Conservation (phyloP, 2,113 vertebrate genomes). For the Tonatia bakeri region DNA sequence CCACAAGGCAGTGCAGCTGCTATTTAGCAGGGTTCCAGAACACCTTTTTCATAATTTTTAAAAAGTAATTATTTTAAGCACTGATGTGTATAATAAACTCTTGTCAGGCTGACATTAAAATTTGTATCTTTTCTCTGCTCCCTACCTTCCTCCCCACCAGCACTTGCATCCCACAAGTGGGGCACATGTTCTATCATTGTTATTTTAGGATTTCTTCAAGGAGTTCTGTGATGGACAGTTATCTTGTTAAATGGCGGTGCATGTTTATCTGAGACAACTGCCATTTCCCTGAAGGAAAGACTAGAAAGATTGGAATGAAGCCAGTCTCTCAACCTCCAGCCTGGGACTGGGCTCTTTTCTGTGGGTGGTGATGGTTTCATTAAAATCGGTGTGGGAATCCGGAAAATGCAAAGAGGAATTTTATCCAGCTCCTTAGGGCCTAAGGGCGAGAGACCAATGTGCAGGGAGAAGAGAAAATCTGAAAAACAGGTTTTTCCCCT, state of each 20-base stretch:
- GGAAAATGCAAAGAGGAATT: not conserved
- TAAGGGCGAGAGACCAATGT: not conserved
- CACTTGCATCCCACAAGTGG: conserved; percentile 30
- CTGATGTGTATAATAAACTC: conserved; percentile 69
- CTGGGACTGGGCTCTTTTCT: not conserved
- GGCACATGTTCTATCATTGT: conserved; percentile 40
- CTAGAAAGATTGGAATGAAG: not conserved
- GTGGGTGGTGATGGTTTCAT: not conserved
- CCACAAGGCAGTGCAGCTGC: conserved; percentile 41
- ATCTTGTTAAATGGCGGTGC: not conserved
- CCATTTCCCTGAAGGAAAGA: not conserved
- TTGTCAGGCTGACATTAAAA: conserved; percentile 74
- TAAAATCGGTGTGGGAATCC: not conserved
- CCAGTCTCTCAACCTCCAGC: not conserved
- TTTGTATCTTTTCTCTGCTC: conserved; percentile 65
- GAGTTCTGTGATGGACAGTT: conserved; percentile 42
- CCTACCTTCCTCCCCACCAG: conserved; percentile 7
- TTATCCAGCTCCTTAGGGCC: not conserved
- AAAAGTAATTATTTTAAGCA: conserved; percentile 70
- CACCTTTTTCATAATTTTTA: conserved; percentile 45
- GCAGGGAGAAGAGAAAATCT: not conserved
- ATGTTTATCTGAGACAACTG: not conserved
- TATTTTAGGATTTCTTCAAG: conserved; percentile 49
- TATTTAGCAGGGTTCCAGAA: conserved; percentile 34
- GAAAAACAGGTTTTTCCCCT: not conserved